These are phyloP conservation scores for Eulithis prunata DNA, from an alignment of 2,888 invertebrate species.

Conservation along the genomic window DNA sequence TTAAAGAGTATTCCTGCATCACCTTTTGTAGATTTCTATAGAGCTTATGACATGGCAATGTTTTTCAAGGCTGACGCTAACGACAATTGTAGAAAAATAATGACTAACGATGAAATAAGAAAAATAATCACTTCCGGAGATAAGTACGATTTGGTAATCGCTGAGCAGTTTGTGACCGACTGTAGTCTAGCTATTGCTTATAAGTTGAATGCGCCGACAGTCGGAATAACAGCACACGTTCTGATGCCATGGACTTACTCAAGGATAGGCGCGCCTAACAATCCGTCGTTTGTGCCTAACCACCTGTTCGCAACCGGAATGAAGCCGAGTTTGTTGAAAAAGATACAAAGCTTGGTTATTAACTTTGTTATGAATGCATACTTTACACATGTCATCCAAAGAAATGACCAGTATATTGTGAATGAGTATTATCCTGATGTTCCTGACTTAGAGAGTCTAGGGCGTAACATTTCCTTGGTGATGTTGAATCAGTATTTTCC, in stretches of 20 bases:
- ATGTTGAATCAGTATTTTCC: conserved; percentile 81
- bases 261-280: conserved; percentile 82
- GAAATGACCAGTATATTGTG: conserved; percentile 48
- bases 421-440: conserved; percentile 48
- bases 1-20: conserved; percentile 32
- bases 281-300: conserved; percentile 82
- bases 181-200: conserved; percentile 83
- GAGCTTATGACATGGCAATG: conserved; percentile 39
- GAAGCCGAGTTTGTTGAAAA: conserved; percentile 68
- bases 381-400: conserved; percentile 48
- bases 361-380: conserved; percentile 49
- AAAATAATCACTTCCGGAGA: conserved; percentile 47
- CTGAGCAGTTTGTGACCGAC: conserved; percentile 83
- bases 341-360: conserved; percentile 67
- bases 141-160: conserved; percentile 82
- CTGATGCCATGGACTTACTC: conserved; percentile 83
- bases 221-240: conserved; percentile 80
- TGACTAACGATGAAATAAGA: conserved; percentile 45
- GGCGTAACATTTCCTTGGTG: conserved; percentile 51
- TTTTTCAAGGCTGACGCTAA: conserved; percentile 44
- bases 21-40: conserved; percentile 37
- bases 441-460: conserved; percentile 53
- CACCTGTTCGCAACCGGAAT: conserved; percentile 74
- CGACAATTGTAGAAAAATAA: conserved; percentile 47
- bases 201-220: conserved; percentile 76